Evolutionary conservation across 1,140 invertebrate species (phyloP), one percentile per base, ranked within the genome.

Genomic region (Carposina sasakii): DNA sequence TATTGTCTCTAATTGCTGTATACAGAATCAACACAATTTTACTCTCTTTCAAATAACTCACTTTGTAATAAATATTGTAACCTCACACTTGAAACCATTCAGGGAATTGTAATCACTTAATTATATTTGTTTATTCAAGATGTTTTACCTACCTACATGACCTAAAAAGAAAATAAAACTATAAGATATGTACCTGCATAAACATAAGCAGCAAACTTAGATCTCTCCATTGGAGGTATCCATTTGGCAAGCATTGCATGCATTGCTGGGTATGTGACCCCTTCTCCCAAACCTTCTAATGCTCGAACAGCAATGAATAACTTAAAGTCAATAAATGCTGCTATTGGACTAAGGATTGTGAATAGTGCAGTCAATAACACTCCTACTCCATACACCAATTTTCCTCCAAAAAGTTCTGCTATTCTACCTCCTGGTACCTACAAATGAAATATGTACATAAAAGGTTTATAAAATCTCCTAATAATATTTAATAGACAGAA

Each of bases 211-310:
- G 92, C 92, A 76, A 94, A 92, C 85, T 92, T 92, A 45, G 91
- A 93, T 58, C 93, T 87, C 71, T 95, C 93, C 53, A 92, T 73
- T 9, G 92, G 92, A 4, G 93, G 93, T 33, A 94, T 92, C 93
- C 93, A 95, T 47, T 90, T 88, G 2, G 93, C 91, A 21, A 94
- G 72, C 89, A 95, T 93, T 19, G 90, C 91, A 71, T 93, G 91
- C 91, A 94, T 93, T 0, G 93, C 91, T 31, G 93, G 93, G 81
- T 92, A 94, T 31, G 93, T 94, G 20, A 94, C 93, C 26, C 93
- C 93, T 88, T 97, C 95, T 17, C 91, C 93, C 54, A 97, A 88
- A 20, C 96, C 96, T 84, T 95, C 93, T 10, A 96, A 71, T 12
- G 96, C 87, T 55, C 96, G 84, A 2, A 95, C 89, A 22, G 88